phyloP scores from a whole-genome alignment of 2,113 vertebrate genomes.

The Hiodon alosoides region DNA sequence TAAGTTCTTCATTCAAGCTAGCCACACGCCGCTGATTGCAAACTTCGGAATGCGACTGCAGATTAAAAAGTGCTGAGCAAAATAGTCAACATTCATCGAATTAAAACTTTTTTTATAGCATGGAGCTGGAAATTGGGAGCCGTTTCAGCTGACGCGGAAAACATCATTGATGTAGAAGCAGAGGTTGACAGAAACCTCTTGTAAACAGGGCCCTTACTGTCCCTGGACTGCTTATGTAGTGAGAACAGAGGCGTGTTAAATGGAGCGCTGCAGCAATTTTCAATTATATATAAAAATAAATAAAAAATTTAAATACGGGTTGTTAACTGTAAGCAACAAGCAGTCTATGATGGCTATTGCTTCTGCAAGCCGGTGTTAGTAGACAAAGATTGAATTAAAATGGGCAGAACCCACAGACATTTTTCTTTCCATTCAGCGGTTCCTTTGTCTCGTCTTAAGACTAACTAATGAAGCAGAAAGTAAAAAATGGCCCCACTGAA shows the following conservation, averaged over 20 bases:
- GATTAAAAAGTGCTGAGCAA: background rate
- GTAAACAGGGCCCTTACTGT: conserved; percentile 17
- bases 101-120: background rate
- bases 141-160: background rate
- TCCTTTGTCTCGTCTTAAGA: background rate
- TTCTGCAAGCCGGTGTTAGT: background rate
- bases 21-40: background rate
- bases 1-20: too few species aligned
- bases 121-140: conserved; percentile 2
- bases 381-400: background rate
- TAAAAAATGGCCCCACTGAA: background rate
- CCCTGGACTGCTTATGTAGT: background rate
- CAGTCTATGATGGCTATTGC: too few species aligned
- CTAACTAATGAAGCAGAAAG: background rate
- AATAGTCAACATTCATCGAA: background rate
- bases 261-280: background rate
- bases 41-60: too few species aligned
- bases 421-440: background rate
- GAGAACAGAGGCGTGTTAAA: background rate
- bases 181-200: conserved; percentile 14
- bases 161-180: conserved; percentile 5
- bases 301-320: background rate
- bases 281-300: background rate
- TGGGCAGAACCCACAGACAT: background rate
- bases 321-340: conserved; percentile 2